These are phyloP conservation scores for Calephelis perditalis DNA, from an alignment of 2,888 invertebrate genomes.

Conservation along the genomic window DNA sequence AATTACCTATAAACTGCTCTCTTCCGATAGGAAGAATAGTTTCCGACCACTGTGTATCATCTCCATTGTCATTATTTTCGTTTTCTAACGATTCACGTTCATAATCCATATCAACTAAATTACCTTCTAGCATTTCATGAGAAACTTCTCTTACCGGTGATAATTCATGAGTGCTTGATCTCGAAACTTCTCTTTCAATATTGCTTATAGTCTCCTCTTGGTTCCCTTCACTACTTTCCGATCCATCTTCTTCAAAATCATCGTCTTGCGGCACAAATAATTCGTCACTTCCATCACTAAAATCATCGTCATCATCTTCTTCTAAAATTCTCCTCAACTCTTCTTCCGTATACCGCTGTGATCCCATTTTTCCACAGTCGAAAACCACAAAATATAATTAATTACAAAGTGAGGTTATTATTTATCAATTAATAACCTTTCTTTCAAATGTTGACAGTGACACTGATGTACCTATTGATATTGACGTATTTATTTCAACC, in stretches of 20 bases:
- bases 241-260: constrained; percentile 1
- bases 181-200: constrained; percentile 7
- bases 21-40: too few species aligned
- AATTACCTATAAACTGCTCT: constrained; percentile 5
- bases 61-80: too few species aligned
- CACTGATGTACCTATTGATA: too few species aligned
- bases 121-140: background rate
- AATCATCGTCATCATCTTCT: constrained; percentile 8
- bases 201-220: constrained; percentile 9
- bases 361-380: constrained; percentile 8
- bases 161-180: constrained; percentile 9
- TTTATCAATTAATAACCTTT: too few species aligned
- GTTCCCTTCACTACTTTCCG: constrained; percentile 4
- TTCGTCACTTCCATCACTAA: background rate
- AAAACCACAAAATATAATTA: constrained; percentile 9
- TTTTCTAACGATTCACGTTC: too few species aligned
- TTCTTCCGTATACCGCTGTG: constrained; percentile 5
- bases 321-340: constrained; percentile 14
- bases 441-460: too few species aligned
- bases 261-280: constrained; percentile 5
- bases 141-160: constrained; percentile 8
- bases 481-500: too few species aligned
- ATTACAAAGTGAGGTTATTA: background rate
- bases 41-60: too few species aligned
- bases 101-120: too few species aligned